Evolutionary conservation across 2,888 invertebrate genomes (phyloP).

Genomic region (Lottia scabra): DNA sequence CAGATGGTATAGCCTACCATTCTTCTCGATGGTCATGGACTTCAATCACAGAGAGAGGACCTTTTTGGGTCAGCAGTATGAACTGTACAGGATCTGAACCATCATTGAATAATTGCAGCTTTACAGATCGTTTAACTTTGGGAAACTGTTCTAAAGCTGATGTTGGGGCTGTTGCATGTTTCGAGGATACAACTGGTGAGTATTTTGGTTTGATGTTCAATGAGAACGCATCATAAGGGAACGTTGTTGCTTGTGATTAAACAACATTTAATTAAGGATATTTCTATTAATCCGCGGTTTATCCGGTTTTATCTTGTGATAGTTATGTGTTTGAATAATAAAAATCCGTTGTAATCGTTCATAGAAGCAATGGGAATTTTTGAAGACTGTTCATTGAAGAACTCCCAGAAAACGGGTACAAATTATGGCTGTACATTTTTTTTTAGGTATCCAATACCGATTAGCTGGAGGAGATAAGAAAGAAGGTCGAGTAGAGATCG

Average conservation of each 20-base stretch:
- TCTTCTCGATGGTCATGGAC: slow-evolving; percentile 30
- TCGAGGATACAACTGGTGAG: slow-evolving; percentile 45
- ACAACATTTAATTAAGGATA: no score
- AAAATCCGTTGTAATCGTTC: no score
- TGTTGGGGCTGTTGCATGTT: slow-evolving; percentile 53
- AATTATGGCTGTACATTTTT: no score
- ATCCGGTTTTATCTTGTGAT: no score
- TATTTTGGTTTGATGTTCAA: neutral
- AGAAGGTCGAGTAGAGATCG: slow-evolving; percentile 74
- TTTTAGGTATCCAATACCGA: slow-evolving; percentile 52
- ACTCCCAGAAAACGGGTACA: no score
- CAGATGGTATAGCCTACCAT: slow-evolving; percentile 45
- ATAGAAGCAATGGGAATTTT: no score
- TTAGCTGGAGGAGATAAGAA: slow-evolving; percentile 33
- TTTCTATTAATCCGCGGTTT: no score
- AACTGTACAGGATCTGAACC: slow-evolving; percentile 52
- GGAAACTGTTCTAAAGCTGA: slow-evolving; percentile 45
- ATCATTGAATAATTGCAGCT: slow-evolving; percentile 43
- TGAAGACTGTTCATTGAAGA: no score
- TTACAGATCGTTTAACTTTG: slow-evolving; percentile 36
- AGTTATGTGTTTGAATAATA: no score
- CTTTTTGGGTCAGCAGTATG: slow-evolving; percentile 49
- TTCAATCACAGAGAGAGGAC: slow-evolving; percentile 37
- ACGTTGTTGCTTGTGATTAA: no score
- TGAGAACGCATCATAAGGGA: no score